Evolutionary conservation across 2,113 vertebrate species (phyloP).

Genomic region (Ictalurus furcatus): DNA sequence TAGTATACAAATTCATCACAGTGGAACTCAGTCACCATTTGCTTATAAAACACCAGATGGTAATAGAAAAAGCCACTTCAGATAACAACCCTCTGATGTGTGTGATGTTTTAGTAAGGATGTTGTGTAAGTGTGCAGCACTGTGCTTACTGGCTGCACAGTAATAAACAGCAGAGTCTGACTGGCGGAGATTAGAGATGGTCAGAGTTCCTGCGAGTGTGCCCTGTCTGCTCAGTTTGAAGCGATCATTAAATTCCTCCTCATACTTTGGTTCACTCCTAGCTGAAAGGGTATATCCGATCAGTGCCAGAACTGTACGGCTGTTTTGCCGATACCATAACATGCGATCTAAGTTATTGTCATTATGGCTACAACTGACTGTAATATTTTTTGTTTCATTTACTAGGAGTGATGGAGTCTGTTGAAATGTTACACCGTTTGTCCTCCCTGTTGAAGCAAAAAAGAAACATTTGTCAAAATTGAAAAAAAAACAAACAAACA

Average conservation of each 20-base stretch:
- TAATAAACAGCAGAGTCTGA: slow-evolving; percentile 67
- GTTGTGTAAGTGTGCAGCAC: slow-evolving; percentile 51
- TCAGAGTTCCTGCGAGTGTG: slow-evolving; percentile 50
- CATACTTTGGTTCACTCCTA: not conserved
- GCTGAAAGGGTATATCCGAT: slow-evolving; percentile 4
- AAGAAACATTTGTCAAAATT: not conserved
- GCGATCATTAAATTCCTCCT: not conserved
- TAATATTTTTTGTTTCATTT: not conserved
- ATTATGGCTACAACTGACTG: slow-evolving; percentile 35
- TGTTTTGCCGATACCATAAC: slow-evolving; percentile 49
- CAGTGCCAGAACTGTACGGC: not conserved
- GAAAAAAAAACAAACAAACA: not conserved
- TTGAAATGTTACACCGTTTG: slow-evolving; percentile 36
- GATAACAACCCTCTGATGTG: not conserved
- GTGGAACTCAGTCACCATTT: not conserved
- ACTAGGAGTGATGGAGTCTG: not conserved
- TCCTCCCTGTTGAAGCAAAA: slow-evolving; percentile 45
- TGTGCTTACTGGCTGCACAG: slow-evolving; percentile 67
- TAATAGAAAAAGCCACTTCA: not conserved
- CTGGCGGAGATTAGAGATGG: not conserved
- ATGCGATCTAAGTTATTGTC: slow-evolving; percentile 39
- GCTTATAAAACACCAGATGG: not conserved
- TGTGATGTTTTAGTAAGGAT: not conserved
- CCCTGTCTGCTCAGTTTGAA: slow-evolving; percentile 48
- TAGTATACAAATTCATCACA: too few species aligned